Evolutionary conservation across 92 coral and sea anemone species (phyloP), one percentile per base, ranked within the genome.

Genomic region (Blastomussa wellsi): DNA sequence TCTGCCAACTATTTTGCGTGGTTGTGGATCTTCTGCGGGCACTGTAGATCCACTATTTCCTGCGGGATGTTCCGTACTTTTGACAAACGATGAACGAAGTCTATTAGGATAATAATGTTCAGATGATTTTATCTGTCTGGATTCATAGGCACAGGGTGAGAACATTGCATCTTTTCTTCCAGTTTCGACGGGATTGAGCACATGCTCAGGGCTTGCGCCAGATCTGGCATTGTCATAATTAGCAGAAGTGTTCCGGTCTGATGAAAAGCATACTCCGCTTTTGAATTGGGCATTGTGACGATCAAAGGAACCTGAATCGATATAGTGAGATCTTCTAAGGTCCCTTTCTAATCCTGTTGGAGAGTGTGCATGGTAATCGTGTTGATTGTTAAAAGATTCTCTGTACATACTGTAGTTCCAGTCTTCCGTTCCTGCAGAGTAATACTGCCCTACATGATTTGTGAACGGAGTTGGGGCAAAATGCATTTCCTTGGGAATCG

Each of bases 401-500:
- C 80, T 74, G 24, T 28, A 62, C 59, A 22, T 29, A 66, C 44
- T 75, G 32, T 31, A 66, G 69, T 59, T 66, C 78, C 88, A 77
- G 70, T 48, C 78, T 70, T 76, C 83, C 35, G 78, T 52, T 60
- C 82, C 90, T 12, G 82, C 26, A 5, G 85, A 32, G 74, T 86
- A 82, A 77, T 83, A 77, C n/a, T 82, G 87, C 31, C 41, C 80
- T 53, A 76, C 84, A 84, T 4, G 81, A 78, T 57, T 87, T 83
- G 31, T 76, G 88, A 42, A 77, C 52, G 32, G 73, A 14, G 68
- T 32, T 14, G 86, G 62, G 64, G 79, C 33, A 70, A 82, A 70
- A 19, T 87, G 84, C 19, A 71, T 82, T 15, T 89, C 84, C 55
- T 78, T 90, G 32, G 91, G 82, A 14, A 90, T 88, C 36, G 91